A percentile compares a stretch with the other conserved stretches of the same genome.
Evolutionary conservation across 2,113 vertebrate genomes (phyloP).

Genomic region (Setophaga petechia): DNA sequence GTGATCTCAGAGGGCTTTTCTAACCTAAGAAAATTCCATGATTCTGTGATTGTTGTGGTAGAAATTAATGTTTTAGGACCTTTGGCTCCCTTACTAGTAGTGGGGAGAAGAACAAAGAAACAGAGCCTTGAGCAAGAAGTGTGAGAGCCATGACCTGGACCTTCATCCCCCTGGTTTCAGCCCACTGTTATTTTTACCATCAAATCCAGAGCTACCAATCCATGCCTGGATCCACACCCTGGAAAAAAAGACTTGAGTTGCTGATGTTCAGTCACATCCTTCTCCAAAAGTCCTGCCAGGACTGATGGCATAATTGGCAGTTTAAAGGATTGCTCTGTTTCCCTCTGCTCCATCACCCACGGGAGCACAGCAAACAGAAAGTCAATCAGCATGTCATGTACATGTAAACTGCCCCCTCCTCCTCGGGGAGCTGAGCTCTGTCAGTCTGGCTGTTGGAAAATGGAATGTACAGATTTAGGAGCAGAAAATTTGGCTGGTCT

Average conservation of each 20-base stretch:
- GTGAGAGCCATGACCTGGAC: neutral
- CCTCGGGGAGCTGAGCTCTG: neutral
- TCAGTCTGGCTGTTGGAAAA: neutral
- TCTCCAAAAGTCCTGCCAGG: neutral
- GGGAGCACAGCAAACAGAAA: neutral
- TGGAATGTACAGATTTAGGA: neutral
- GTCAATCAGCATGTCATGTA: neutral
- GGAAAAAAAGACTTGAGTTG: neutral
- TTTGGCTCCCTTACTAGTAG: neutral
- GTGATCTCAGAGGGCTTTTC: neutral
- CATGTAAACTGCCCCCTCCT: neutral
- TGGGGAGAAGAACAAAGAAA: neutral
- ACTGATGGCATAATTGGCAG: neutral
- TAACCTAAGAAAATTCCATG: neutral
- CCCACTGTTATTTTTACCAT: neutral
- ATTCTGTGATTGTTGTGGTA: neutral
- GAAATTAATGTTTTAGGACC: neutral
- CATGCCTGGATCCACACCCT: neutral
- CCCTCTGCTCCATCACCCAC: neutral
- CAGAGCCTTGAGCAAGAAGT: neutral
- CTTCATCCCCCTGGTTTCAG: neutral
- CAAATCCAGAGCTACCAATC: neutral
- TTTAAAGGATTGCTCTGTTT: neutral
- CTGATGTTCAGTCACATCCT: neutral
- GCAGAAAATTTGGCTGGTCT: neutral